These are phyloP conservation scores for Acrocephalus kingi DNA, from an alignment of 2,113 vertebrate species.

Conservation along the genomic window DNA sequence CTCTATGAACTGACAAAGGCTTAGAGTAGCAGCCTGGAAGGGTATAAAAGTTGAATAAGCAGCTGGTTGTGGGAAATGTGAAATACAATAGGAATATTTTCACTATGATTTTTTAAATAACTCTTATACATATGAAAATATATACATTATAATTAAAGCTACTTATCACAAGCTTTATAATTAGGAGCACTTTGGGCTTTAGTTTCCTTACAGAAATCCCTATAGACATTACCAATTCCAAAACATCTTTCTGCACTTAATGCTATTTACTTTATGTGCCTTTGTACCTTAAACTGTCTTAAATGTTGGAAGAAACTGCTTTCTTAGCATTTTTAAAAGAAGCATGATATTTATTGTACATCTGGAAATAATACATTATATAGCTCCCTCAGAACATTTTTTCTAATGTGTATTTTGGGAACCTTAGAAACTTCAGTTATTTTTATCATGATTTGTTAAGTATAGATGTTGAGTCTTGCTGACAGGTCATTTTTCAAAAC, in stretches of 20 bases:
- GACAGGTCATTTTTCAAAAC: slow-evolving; percentile 45
- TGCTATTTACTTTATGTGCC: not conserved
- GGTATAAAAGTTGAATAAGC: not conserved
- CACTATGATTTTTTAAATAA: not conserved
- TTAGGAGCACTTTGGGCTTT: not conserved
- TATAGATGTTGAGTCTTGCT: slow-evolving; percentile 32
- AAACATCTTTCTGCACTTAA: not conserved
- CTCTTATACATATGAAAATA: not conserved
- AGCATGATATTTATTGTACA: slow-evolving; percentile 10
- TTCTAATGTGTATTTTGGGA: slow-evolving; percentile 13
- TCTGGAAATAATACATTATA: slow-evolving; percentile 55
- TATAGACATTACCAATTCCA: not conserved
- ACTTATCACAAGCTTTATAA: not conserved
- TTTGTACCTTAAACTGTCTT: not conserved
- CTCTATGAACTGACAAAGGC: not conserved
- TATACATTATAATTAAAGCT: not conserved
- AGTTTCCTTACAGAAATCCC: not conserved
- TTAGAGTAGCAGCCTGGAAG: not conserved
- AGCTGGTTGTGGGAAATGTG: not conserved
- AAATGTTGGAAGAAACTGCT: slow-evolving; percentile 34
- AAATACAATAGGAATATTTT: not conserved
- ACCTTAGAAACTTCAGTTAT: slow-evolving; percentile 17
- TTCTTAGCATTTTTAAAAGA: slow-evolving; percentile 28
- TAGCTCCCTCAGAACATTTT: not conserved
- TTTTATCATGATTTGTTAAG: slow-evolving; percentile 39